These are phyloP conservation scores for Apamea monoglypha DNA, from an alignment of 2,888 invertebrate species.

Conservation along the genomic window DNA sequence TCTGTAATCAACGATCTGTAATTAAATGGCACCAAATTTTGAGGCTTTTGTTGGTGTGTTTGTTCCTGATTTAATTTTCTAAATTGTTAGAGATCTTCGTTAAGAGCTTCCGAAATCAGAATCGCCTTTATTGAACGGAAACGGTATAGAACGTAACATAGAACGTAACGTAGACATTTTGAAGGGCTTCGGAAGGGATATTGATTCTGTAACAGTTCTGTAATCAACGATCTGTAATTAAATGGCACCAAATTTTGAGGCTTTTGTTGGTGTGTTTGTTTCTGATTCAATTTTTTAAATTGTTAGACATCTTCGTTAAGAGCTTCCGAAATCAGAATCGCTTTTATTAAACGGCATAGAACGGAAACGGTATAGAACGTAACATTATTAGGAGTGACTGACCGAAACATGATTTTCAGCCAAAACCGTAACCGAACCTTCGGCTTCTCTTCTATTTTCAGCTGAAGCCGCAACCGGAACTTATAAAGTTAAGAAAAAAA, in stretches of 20 bases:
- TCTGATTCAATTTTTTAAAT: conserved; percentile 22
- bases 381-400: not conserved
- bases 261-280: conserved; percentile 33
- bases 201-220: conserved; percentile 55
- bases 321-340: conserved; percentile 7
- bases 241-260: conserved; percentile 33
- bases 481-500: not conserved
- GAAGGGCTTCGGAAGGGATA: conserved; percentile 45
- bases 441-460: not conserved
- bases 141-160: not conserved
- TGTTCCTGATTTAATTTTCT: conserved; percentile 29
- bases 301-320: conserved; percentile 6
- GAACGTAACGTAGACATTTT: too few relatives aligned
- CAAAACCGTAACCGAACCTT: not conserved
- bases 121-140: not conserved
- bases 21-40: conserved; percentile 50
- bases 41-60: conserved; percentile 21
- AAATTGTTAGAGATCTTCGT: conserved; percentile 1
- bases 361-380: not conserved
- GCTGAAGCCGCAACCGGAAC: not conserved
- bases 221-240: conserved; percentile 52
- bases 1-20: conserved; percentile 44
- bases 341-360: not conserved
- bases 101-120: conserved; percentile 12
- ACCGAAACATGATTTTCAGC: not conserved